These are phyloP conservation scores for Felis chaus DNA, from an alignment of 2,113 vertebrate species.

Conservation along the genomic window DNA sequence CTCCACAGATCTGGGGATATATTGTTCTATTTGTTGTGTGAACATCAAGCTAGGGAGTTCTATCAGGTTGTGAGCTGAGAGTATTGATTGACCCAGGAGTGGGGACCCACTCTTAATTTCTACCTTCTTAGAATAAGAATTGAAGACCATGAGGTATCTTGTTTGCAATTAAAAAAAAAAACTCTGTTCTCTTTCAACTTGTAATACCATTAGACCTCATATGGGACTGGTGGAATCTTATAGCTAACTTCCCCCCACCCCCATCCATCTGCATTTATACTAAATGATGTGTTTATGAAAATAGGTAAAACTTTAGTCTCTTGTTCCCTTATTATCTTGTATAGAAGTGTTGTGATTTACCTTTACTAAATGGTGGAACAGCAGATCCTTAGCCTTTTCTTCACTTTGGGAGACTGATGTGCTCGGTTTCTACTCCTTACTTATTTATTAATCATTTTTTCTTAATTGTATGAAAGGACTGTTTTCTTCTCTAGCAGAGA, in stretches of 20 bases:
- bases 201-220: not conserved
- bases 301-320: not conserved
- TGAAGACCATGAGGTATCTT: conserved; percentile 64
- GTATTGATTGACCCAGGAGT: conserved; percentile 52
- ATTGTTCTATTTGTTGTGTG: conserved; percentile 65
- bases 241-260: not conserved
- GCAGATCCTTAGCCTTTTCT: not conserved
- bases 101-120: conserved; percentile 60
- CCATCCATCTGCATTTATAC: not conserved
- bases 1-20: not conserved
- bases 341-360: not conserved
- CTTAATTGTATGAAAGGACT: not conserved
- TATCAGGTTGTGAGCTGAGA: conserved; percentile 34
- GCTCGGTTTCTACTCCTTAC: not conserved
- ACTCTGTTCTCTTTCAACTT: conserved; percentile 49
- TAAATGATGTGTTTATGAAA: conserved; percentile 30
- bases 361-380: conserved; percentile 2
- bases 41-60: conserved; percentile 54
- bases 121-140: conserved; percentile 59
- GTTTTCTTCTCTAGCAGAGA: not conserved
- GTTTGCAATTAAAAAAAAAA: conserved; percentile 56
- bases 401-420: not conserved
- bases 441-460: not conserved
- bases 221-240: not conserved
- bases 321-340: not conserved